Percentiles rank a stretch among this genome's conserved stretches.
Evolutionary conservation across 2,888 invertebrate genomes (phyloP).

Genomic region (Drosophila flavopinicola): DNA sequence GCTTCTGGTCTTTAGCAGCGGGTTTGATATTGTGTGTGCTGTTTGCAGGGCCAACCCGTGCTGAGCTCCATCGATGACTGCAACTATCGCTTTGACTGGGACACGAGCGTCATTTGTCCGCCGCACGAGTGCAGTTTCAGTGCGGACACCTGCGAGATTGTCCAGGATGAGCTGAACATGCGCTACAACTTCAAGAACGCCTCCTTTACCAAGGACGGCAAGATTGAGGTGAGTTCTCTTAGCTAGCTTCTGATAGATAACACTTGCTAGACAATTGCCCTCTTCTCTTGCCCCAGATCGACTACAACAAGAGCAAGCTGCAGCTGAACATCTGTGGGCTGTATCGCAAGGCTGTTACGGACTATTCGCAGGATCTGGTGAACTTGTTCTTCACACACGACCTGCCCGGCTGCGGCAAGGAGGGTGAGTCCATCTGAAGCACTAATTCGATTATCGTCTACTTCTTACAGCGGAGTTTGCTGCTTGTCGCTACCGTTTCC

Average conservation of each 20-base stretch:
- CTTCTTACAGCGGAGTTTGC: slow-evolving; percentile 33
- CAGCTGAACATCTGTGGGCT: slow-evolving; percentile 79
- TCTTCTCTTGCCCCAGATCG: too few species aligned
- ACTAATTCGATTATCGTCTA: slow-evolving; percentile 70
- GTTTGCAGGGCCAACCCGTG: slow-evolving; percentile 81
- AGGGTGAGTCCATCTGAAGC: slow-evolving; percentile 72
- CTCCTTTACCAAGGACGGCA: slow-evolving; percentile 78
- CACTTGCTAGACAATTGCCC: too few species aligned
- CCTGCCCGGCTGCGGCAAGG: slow-evolving; percentile 74
- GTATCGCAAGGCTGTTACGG: slow-evolving; percentile 79
- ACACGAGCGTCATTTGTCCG: slow-evolving; percentile 84
- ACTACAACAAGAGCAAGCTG: slow-evolving; percentile 58
- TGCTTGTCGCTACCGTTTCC: slow-evolving; percentile 69
- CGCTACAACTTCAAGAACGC: slow-evolving; percentile 79
- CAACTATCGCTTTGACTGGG: slow-evolving; percentile 83
- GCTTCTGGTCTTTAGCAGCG: slow-evolving; percentile 3
- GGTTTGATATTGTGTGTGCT: slow-evolving; percentile 3
- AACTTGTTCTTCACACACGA: slow-evolving; percentile 81
- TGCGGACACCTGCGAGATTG: slow-evolving; percentile 80
- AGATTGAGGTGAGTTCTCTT: slow-evolving; percentile 76
- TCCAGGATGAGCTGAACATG: slow-evolving; percentile 80
- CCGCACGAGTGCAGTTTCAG: slow-evolving; percentile 81
- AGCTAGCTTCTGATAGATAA: accelerated
- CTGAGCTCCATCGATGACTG: slow-evolving; percentile 82
- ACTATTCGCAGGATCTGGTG: slow-evolving; percentile 82